Percentiles rank a stretch among this genome's conserved stretches.
Conservation (phyloP, 2,113 vertebrate species). For the Neomonachus schauinslandi region DNA sequence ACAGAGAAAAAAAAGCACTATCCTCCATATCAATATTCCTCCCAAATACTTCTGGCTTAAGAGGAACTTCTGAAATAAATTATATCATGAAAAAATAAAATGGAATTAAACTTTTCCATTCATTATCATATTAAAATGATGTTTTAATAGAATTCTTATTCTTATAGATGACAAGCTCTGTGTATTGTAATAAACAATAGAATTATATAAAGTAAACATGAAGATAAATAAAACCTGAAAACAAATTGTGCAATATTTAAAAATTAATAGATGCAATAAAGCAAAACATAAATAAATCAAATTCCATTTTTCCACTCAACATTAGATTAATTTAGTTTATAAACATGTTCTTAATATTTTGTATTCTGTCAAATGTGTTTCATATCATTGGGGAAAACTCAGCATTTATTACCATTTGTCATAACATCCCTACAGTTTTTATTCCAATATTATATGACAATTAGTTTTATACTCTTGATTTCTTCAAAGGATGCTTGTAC, state of each 20-base stretch:
- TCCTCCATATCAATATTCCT: neutral
- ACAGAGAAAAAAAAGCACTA: neutral
- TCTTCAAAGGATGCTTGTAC: constrained; percentile 74
- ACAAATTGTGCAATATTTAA: constrained; percentile 56
- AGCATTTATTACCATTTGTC: constrained; percentile 68
- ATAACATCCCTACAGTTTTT: constrained; percentile 57
- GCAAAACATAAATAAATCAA: constrained; percentile 81
- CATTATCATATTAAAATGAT: constrained; percentile 48
- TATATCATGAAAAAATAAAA: constrained; percentile 51
- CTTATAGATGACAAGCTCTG: constrained; percentile 37
- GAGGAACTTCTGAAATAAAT: constrained; percentile 51
- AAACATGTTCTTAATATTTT: constrained; percentile 77
- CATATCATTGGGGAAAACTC: constrained; percentile 68
- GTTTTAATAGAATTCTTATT: constrained; percentile 57
- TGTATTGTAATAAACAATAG: constrained; percentile 36
- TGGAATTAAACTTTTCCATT: constrained; percentile 2
- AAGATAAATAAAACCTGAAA: constrained; percentile 68
- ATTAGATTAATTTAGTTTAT: constrained; percentile 74
- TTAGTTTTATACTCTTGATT: constrained; percentile 78
- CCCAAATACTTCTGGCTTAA: constrained; percentile 34
- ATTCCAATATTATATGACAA: constrained; percentile 71
- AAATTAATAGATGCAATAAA: constrained; percentile 72
- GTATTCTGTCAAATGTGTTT: constrained; percentile 74
- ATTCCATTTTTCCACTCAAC: constrained; percentile 61
- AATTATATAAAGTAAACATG: constrained; percentile 56